Percentiles rank a stretch among this genome's conserved stretches.
Conservation (phyloP, 2,888 invertebrate species). For the Lasioglossum zephyrum region DNA sequence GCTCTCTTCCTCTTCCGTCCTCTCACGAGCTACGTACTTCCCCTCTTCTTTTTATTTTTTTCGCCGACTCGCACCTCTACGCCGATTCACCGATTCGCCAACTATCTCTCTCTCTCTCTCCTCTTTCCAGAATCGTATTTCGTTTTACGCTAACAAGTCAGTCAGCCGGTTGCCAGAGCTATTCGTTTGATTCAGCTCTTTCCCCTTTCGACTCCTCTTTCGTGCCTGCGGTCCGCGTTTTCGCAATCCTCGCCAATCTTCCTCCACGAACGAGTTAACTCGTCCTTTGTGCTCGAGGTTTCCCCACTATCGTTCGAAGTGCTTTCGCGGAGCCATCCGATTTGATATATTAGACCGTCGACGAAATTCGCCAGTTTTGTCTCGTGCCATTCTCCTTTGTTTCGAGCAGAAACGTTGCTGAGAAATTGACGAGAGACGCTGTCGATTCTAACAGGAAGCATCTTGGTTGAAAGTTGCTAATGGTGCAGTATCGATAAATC, state of each 20-base stretch:
- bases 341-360: background rate
- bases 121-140: constrained; percentile 21
- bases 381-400: background rate
- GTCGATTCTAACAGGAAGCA: background rate
- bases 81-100: constrained; percentile 5
- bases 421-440: background rate
- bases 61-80: background rate
- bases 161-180: background rate
- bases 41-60: constrained; percentile 13
- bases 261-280: background rate
- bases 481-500: background rate
- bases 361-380: background rate
- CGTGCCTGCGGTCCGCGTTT: background rate
- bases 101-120: background rate
- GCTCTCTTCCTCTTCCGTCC: constrained; percentile 45
- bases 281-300: background rate
- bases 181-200: background rate
- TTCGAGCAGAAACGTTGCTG: background rate
- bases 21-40: background rate
- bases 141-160: constrained; percentile 16
- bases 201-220: background rate
- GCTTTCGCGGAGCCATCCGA: background rate
- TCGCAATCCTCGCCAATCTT: background rate
- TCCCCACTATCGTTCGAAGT: background rate
- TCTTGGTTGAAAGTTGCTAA: too few species aligned